Percentiles rank a stretch among this genome's conserved stretches.
Evolutionary conservation across 2,888 invertebrate species (phyloP).

Genomic region (Chloroclystis v-ata): DNA sequence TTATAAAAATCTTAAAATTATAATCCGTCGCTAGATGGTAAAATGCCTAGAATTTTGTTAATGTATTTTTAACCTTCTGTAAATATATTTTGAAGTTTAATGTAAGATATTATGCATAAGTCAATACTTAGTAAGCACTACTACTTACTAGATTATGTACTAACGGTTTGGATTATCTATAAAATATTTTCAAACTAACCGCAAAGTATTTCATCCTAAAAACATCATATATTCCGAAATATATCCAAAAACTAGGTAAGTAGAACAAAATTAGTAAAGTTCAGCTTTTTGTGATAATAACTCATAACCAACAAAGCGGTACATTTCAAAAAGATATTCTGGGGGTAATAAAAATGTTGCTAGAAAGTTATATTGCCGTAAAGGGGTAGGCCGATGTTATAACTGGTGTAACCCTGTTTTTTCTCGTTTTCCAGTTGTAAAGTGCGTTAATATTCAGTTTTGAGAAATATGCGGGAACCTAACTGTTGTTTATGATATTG

Average conservation of each 20-base stretch:
- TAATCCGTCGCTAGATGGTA: too few relatives aligned
- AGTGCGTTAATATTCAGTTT: conserved; percentile 43
- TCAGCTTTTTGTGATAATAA: conserved; percentile 30
- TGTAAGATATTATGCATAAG: too few relatives aligned
- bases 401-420: conserved; percentile 20
- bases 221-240: neutral
- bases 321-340: conserved; percentile 36
- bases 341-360: conserved; percentile 54
- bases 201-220: neutral
- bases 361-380: conserved; percentile 69
- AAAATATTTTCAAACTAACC: too few relatives aligned
- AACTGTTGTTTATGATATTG: conserved; percentile 35
- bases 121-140: too few relatives aligned
- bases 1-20: too few relatives aligned
- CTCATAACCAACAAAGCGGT: conserved; percentile 34
- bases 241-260: conserved; percentile 1
- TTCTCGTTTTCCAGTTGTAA: conserved; percentile 8
- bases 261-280: conserved; percentile 24
- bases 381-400: conserved; percentile 56
- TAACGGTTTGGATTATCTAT: too few relatives aligned
- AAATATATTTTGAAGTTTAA: too few relatives aligned
- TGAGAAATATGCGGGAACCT: conserved; percentile 36
- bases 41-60: too few relatives aligned
- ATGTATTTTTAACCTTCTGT: too few relatives aligned
- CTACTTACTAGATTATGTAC: too few relatives aligned